phyloP scores from a whole-genome alignment of 2,797 vertebrate genomes.

The Phylloscopus collybita region DNA sequence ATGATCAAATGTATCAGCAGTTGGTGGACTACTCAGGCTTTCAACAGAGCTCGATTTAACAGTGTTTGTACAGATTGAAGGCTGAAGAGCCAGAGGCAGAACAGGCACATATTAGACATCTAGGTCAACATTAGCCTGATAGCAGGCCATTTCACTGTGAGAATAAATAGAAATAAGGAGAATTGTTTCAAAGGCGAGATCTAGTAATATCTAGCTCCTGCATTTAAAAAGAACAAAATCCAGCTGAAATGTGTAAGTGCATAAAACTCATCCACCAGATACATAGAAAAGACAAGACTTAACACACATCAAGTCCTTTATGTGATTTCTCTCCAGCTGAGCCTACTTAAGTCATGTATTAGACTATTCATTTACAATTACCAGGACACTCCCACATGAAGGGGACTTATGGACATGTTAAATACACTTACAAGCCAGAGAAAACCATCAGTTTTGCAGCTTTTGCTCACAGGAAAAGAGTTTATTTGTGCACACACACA shows the following conservation, averaged over 20 bases:
- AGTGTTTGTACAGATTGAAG: slow-evolving; percentile 31
- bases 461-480: neutral
- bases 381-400: neutral
- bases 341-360: neutral
- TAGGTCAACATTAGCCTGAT: slow-evolving; percentile 20
- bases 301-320: neutral
- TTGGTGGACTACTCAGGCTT: neutral
- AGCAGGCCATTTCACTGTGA: neutral
- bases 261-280: neutral
- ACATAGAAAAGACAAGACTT: neutral
- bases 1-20: slow-evolving; percentile 9
- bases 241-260: neutral
- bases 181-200: neutral
- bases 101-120: neutral
- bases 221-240: neutral
- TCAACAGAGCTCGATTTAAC: neutral
- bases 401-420: neutral
- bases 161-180: neutral
- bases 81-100: neutral
- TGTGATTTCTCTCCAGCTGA: neutral
- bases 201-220: neutral
- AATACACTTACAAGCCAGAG: slow-evolving; percentile 43
- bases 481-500: neutral
- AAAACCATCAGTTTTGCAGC: slow-evolving; percentile 32
- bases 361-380: neutral